A percentile compares a stretch with the other conserved stretches of the same genome.
These are phyloP conservation scores for Gila orcuttii DNA, from an alignment of 2,113 vertebrate genomes.

Conservation along the genomic window DNA sequence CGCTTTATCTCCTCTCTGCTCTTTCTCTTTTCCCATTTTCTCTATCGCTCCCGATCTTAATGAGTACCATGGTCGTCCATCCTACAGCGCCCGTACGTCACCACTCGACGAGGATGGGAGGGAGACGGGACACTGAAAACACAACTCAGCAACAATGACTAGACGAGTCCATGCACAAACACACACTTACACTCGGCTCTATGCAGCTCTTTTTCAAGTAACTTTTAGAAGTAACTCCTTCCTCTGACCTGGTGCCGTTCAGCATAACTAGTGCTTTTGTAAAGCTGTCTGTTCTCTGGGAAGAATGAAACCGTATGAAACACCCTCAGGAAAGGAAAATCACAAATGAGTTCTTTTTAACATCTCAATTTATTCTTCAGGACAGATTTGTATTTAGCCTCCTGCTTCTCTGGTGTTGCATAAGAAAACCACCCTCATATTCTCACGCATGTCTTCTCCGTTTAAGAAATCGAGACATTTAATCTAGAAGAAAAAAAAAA, in stretches of 20 bases:
- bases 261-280: background rate
- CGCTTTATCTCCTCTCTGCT: conserved; percentile 70
- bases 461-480: conserved; percentile 11
- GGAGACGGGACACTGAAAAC: conserved; percentile 60
- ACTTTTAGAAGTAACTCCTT: background rate
- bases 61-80: conserved; percentile 74
- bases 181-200: background rate
- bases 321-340: conserved; percentile 1
- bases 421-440: conserved; percentile 27
- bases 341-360: conserved; percentile 32
- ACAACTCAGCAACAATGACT: conserved; percentile 14
- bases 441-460: background rate
- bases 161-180: conserved; percentile 5
- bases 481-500: background rate
- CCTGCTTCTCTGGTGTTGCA: conserved; percentile 2
- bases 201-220: conserved; percentile 18
- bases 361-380: background rate
- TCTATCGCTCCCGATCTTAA: conserved; percentile 78
- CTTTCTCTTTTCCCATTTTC: conserved; percentile 66
- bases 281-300: conserved; percentile 9
- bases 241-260: background rate
- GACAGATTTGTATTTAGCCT: background rate
- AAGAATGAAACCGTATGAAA: conserved; percentile 21
- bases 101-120: conserved; percentile 58
- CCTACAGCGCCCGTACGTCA: conserved; percentile 73